Base-by-base conservation (phyloP, 2,113 vertebrate species). In the Rhipidura dahli region DNA sequence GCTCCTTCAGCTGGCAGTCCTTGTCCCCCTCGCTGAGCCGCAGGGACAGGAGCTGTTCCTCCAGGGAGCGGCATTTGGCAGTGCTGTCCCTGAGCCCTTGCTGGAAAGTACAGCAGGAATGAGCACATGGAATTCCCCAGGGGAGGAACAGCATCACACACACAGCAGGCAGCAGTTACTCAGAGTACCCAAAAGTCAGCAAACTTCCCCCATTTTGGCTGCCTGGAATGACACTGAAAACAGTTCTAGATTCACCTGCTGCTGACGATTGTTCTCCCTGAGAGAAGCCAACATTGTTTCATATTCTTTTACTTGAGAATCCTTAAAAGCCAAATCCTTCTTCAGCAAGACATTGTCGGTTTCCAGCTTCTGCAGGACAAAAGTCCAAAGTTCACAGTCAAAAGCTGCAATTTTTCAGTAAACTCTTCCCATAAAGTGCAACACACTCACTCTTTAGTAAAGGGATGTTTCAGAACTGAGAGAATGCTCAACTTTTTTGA, bases 271-370 rank as follows among this genome's bases (percentile, higher is more conserved):
- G 94, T 99, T 99, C 73, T 99, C 99, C 39, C 99, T 94, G 35
- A 99, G 97, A 15, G 98, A 98, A 80, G 98, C 98, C 97, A 99
- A 42, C 44, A 99, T 98, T 15, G 96, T 89, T 97, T 99, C 99
- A 9, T 99, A 99, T 92, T 99, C 98, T 83, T 96, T 97, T 4
- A 99, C 98, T 97, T 99, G 99, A 76, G 98, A 98, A 3, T 98
- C 98, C 95, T 99, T 99, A 96, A 99, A 99, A 87, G 97, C 97
- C 97, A 99, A 95, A 49, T 99, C 98, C 94, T 98, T 98, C 96
- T 99, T 99, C 91, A 99, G 97, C 23, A 97, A 92, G 66, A 98
- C 96, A 70, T 98, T 99, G 88, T 99, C 99, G 0, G 92, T 97
- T 98, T 99, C 99, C 94, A 99, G 96, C 79, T 98, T 97, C 98